Conservation (phyloP, 2,888 invertebrate species). For the Acleris laterana region DNA sequence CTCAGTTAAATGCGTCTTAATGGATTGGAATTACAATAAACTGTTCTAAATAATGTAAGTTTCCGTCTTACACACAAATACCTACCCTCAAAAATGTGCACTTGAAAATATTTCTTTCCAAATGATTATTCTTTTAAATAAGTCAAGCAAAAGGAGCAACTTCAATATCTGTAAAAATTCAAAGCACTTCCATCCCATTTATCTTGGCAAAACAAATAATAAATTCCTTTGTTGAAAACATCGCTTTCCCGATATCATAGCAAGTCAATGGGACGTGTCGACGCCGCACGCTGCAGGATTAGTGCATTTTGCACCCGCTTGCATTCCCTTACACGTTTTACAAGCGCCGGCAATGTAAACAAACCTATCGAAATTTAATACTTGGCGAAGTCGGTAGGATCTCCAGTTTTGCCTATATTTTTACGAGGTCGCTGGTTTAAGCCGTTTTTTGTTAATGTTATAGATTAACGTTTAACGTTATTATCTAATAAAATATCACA, state of each 20-base stretch:
- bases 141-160: background rate
- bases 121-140: background rate
- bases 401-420: conserved; percentile 1
- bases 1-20: too few species aligned
- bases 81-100: too few species aligned
- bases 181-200: background rate
- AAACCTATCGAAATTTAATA: conserved; percentile 26
- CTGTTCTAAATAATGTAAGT: too few species aligned
- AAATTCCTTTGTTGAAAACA: conserved; percentile 16
- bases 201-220: conserved; percentile 7
- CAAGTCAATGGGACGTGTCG: conserved; percentile 21
- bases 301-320: conserved; percentile 13
- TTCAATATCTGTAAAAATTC: background rate
- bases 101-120: too few species aligned
- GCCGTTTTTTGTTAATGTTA: too few species aligned
- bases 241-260: conserved; percentile 6
- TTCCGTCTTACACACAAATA: too few species aligned
- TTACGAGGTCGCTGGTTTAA: background rate
- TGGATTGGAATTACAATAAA: too few species aligned
- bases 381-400: conserved; percentile 11
- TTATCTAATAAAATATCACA: background rate
- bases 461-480: background rate
- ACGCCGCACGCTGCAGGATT: conserved; percentile 7
- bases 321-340: conserved; percentile 30
- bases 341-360: conserved; percentile 22